These are phyloP conservation scores for Seriola dumerili DNA, from an alignment of 2,113 vertebrate genomes.

Conservation along the genomic window DNA sequence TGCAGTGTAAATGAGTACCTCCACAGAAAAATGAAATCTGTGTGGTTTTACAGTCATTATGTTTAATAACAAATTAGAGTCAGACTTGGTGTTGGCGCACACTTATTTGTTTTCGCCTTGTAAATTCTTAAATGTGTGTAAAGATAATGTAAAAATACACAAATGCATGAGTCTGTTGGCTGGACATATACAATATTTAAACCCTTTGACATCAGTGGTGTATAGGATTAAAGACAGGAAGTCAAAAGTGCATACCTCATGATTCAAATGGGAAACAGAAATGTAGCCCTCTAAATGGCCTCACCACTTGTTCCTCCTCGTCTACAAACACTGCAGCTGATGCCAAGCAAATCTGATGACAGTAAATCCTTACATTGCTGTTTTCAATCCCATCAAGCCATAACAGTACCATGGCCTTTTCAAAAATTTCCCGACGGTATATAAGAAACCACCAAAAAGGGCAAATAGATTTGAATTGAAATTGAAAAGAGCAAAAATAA, in stretches of 20 bases:
- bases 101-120: not conserved
- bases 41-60: not conserved
- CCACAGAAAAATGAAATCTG: not conserved
- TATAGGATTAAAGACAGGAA: slow-evolving; percentile 1
- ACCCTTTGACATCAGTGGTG: not conserved
- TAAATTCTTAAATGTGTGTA: not conserved
- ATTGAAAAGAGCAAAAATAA: not conserved
- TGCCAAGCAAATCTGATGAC: not conserved
- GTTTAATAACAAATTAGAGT: not conserved
- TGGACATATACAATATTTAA: not conserved
- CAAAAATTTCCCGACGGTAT: not conserved
- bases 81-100: not conserved
- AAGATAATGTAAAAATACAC: not conserved
- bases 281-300: too few species aligned
- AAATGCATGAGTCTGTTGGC: not conserved
- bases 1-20: not conserved
- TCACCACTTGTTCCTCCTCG: not conserved
- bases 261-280: not conserved
- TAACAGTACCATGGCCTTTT: not conserved
- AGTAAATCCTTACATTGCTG: not conserved
- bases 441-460: not conserved
- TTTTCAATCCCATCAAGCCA: not conserved
- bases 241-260: not conserved
- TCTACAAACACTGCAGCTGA: not conserved
- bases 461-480: not conserved